A percentile compares a stretch with the other conserved stretches of the same genome.
These are phyloP conservation scores for Trematomus loennbergii DNA, from an alignment of 2,113 vertebrate genomes.

Conservation along the genomic window DNA sequence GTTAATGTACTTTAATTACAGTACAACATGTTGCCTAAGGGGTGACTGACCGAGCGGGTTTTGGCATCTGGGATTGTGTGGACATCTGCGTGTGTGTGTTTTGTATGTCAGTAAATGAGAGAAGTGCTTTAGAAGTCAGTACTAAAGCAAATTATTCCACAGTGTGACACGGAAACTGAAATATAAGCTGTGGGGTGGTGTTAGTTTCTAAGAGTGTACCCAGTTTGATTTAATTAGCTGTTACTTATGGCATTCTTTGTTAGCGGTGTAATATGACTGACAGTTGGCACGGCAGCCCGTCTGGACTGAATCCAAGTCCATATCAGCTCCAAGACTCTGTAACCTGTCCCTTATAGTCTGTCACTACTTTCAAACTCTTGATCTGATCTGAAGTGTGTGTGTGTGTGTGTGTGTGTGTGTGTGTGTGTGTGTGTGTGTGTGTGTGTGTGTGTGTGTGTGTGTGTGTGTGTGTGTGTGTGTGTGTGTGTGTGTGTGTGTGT, in stretches of 20 bases:
- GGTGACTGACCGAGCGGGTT: constrained; percentile 39
- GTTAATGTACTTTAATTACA: constrained; percentile 77
- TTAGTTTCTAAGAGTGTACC: constrained; percentile 64
- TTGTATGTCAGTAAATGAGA: constrained; percentile 14
- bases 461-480: no score
- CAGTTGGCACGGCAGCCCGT: constrained; percentile 61
- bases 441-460: no score
- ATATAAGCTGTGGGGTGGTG: constrained; percentile 61
- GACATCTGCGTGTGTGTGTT: constrained; percentile 35
- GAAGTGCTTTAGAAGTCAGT: constrained; percentile 34
- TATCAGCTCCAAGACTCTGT: constrained; percentile 32
- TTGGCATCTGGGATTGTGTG: constrained; percentile 55
- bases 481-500: no score
- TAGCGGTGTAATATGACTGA: constrained; percentile 74
- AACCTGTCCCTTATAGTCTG: constrained; percentile 50
- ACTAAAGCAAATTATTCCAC: constrained; percentile 50
- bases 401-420: constrained; percentile 32
- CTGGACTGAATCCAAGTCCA: constrained; percentile 66
- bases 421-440: neutral
- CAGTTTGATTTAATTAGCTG: constrained; percentile 80
- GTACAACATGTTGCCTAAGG: constrained; percentile 47
- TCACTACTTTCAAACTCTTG: constrained; percentile 22
- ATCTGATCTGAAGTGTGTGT: constrained; percentile 34
- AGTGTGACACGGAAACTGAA: constrained; percentile 63
- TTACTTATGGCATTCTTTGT: constrained; percentile 80